These are phyloP conservation scores for Dolomedes plantarius DNA, from an alignment of 2,888 invertebrate species.

Conservation along the genomic window DNA sequence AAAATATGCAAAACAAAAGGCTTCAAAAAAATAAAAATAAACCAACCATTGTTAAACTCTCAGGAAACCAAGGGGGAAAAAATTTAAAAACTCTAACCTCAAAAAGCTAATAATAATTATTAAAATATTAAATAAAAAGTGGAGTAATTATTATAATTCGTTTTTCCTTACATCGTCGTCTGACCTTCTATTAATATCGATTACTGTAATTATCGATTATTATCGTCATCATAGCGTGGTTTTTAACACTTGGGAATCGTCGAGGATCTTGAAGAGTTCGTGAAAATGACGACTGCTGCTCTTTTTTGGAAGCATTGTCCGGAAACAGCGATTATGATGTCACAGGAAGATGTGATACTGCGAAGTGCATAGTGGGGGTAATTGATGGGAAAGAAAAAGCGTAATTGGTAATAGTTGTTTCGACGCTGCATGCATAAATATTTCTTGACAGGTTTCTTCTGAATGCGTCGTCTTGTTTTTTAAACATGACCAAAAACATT, in stretches of 20 bases:
- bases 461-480: too few relatives aligned
- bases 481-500: too few relatives aligned
- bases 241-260: not conserved
- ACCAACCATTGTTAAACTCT: too few relatives aligned
- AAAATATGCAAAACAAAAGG: too few relatives aligned
- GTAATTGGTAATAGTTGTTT: not conserved
- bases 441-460: not conserved
- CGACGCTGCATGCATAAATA: not conserved
- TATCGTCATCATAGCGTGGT: constrained; percentile 3
- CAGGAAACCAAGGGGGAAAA: too few relatives aligned
- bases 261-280: not conserved
- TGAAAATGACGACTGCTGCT: not conserved
- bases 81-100: not conserved
- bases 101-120: not conserved
- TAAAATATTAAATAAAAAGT: not conserved
- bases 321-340: not conserved
- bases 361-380: not conserved
- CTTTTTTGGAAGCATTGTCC: not conserved
- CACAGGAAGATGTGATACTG: not conserved
- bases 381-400: not conserved
- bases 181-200: constrained; percentile 10
- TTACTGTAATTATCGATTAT: constrained; percentile 9
- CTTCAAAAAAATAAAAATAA: too few relatives aligned
- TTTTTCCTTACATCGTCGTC: not conserved
- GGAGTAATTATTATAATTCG: not conserved